Base-by-base conservation (phyloP, 1,140 invertebrate species). In the Zaprionus camerounensis region DNA sequence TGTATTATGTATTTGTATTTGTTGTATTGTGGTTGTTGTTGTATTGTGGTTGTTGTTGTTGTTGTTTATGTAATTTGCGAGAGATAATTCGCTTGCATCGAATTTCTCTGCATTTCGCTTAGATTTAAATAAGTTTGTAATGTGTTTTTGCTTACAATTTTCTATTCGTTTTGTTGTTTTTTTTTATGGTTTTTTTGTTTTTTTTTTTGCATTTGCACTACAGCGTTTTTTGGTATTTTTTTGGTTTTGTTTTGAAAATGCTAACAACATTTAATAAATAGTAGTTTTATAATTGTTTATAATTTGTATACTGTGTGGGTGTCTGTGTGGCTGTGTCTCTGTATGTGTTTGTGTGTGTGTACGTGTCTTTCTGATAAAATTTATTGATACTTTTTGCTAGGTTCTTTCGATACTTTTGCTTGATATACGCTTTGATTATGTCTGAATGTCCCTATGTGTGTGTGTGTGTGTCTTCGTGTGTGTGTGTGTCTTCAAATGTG, bases 231-330 rank as follows among this genome's bases (percentile, higher is more conserved):
- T 68, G 72, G 41, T 80, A 70, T 77, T 53, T 38, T 51, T 70
- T 64, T 46, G 46, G 49, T 82, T 76, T 78, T 75, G 71, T 80
- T 67, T 64, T 77, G 56, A 65, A 78, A 88, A 88, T 88, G 85
- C 85, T 88, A 88, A 90, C 85, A 88, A 88, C 85, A 90, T 88
- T 88, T 88, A 88, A 88, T 88, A 88, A 88, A 88, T 88, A 88
- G 85, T 88, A 85, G 59, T 78, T 81, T 77, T 77, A 77, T 77
- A 77, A 77, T 88, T 87, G 78, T 86, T 88, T 84, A 84, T 84
- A 81, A 87, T 79, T 90, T 84, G 74, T 81, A 73, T 84, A 62
- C 72, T 82, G 67, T 76, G 74, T 85, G 57, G 61, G 67, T 80
- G 17, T 26, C 24, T 22, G 20, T 20, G 20, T 59, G 49, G 62